These are phyloP conservation scores for Palythoa grandiflora DNA, from an alignment of 92 coral and sea anemone genomes.

Conservation along the genomic window DNA sequence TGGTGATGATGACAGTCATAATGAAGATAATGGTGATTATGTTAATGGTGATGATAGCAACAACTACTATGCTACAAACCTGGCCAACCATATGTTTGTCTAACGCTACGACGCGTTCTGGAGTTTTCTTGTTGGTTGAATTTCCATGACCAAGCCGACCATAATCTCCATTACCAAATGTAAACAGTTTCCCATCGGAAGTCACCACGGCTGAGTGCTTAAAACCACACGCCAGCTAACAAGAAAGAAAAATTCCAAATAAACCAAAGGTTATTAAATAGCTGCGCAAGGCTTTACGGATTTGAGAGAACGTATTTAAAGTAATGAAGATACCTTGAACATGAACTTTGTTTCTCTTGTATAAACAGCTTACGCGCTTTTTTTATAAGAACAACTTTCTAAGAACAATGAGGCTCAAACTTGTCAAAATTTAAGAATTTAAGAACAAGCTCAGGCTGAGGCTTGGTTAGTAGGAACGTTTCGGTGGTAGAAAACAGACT, in stretches of 20 bases:
- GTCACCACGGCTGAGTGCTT: constrained; percentile 92
- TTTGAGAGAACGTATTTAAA: neutral
- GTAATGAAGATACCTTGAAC: too few species aligned
- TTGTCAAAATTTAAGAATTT: too few species aligned
- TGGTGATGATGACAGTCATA: too few species aligned
- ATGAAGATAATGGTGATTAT: too few species aligned
- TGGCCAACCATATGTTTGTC: constrained; percentile 79
- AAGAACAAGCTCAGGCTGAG: too few species aligned
- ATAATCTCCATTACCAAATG: constrained; percentile 90
- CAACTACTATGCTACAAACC: constrained; percentile 44
- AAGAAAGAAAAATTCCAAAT: neutral
- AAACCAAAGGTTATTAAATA: neutral
- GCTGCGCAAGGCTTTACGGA: neutral
- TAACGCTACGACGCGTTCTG: constrained; percentile 81
- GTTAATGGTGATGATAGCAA: too few species aligned
- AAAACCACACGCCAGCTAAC: constrained; percentile 86
- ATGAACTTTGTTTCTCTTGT: too few species aligned
- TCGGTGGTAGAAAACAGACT: too few species aligned
- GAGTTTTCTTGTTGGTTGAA: constrained; percentile 80
- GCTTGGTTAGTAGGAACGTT: too few species aligned
- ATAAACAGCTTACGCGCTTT: too few species aligned
- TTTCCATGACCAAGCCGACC: constrained; percentile 90
- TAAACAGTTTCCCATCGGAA: constrained; percentile 86
- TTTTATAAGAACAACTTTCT: too few species aligned
- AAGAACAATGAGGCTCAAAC: too few species aligned